Conservation (phyloP, 2,888 invertebrate genomes). For the Erebia epiphron region DNA sequence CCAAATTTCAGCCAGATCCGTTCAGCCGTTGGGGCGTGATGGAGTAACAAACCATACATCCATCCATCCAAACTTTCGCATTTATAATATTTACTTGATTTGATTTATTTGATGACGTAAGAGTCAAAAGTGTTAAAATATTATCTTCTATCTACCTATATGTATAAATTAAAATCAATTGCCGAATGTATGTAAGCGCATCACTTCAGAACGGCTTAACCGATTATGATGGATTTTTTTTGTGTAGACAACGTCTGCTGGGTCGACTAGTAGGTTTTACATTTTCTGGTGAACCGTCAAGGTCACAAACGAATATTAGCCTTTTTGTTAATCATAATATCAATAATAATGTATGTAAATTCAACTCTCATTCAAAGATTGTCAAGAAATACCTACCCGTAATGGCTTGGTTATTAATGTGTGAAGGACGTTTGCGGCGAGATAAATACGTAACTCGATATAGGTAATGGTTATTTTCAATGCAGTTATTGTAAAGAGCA, state of each 20-base stretch:
- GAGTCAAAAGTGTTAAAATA: no score
- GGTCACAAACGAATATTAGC: background rate
- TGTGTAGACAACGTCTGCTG: no score
- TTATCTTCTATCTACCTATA: no score
- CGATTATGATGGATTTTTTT: no score
- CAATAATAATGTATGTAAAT: conserved; percentile 28
- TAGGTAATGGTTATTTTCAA: conserved; percentile 26
- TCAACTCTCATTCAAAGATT: conserved; percentile 27
- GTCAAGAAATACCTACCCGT: conserved; percentile 21
- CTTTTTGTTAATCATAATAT: background rate
- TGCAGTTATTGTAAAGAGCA: conserved; percentile 17
- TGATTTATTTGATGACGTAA: background rate
- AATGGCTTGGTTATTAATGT: conserved; percentile 24
- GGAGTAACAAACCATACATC: no score
- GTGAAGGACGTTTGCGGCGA: conserved; percentile 35
- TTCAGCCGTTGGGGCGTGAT: no score
- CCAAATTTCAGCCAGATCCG: no score
- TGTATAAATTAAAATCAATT: background rate
- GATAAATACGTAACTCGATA: conserved; percentile 31
- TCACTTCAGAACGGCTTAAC: no score
- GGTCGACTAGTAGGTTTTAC: background rate
- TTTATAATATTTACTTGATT: no score
- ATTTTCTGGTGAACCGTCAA: conserved; percentile 6
- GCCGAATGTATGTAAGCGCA: no score
- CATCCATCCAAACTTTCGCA: no score